Conservation (phyloP, 2,797 vertebrate genomes). For the Acipenser ruthenus region DNA sequence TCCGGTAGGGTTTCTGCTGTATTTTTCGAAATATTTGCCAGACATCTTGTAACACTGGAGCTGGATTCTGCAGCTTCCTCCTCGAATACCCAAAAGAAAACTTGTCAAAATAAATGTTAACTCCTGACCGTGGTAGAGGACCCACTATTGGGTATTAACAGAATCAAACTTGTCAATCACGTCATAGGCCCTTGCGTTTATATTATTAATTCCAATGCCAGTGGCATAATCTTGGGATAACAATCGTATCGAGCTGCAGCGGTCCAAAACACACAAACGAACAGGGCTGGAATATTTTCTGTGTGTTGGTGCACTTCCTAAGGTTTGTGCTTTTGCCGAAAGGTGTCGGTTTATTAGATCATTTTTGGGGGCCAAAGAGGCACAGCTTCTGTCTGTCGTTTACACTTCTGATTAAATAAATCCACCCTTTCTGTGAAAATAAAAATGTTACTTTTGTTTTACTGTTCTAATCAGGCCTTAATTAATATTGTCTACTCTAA, state of each 20-base stretch:
- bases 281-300: constrained; percentile 68
- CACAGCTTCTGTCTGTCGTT: constrained; percentile 67
- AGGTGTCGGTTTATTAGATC: constrained; percentile 82
- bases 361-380: constrained; percentile 59
- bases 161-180: constrained; percentile 70
- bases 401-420: constrained; percentile 34
- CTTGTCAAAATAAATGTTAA: constrained; percentile 84
- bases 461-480: constrained; percentile 58
- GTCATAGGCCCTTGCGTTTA: constrained; percentile 44
- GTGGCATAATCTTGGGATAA: constrained; percentile 60
- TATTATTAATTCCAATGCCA: constrained; percentile 65
- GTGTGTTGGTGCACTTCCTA: constrained; percentile 60
- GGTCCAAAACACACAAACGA: constrained; percentile 81
- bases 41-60: constrained; percentile 53
- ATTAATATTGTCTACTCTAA: constrained; percentile 63
- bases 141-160: constrained; percentile 61
- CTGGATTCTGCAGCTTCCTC: constrained; percentile 45
- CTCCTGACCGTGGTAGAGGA: constrained; percentile 74
- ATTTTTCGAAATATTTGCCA: constrained; percentile 49
- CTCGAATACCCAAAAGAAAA: constrained; percentile 52
- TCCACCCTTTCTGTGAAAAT: constrained; percentile 49
- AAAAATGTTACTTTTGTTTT: constrained; percentile 57
- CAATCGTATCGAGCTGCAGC: constrained; percentile 46
- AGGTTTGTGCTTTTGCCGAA: constrained; percentile 41
- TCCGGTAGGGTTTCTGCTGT: constrained; percentile 33